Conservation (phyloP, 2,888 invertebrate genomes). For the Leptinotarsa haldemani region DNA sequence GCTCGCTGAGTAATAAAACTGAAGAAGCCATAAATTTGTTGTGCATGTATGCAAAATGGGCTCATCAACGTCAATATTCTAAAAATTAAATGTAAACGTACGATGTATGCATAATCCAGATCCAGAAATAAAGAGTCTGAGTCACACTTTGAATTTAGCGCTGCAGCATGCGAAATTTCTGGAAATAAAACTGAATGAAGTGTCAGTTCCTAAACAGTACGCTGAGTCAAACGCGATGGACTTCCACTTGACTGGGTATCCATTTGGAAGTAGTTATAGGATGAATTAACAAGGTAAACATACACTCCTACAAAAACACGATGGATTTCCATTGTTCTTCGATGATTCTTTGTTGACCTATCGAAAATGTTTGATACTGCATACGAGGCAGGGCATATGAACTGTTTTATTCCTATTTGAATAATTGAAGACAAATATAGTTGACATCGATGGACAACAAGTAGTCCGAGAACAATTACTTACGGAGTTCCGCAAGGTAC, state of each 20-base stretch:
- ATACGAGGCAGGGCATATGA: too few relatives aligned
- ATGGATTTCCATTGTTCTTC: too few relatives aligned
- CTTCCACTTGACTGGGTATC: neutral
- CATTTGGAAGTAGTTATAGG: neutral
- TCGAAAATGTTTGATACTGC: too few relatives aligned
- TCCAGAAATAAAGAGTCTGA: slow-evolving; percentile 11
- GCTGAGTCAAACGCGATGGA: neutral
- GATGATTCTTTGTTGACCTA: too few relatives aligned
- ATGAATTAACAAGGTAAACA: neutral
- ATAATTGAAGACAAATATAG: too few relatives aligned
- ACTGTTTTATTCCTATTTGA: too few relatives aligned
- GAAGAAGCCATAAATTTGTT: slow-evolving; percentile 5
- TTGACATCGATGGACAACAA: too few relatives aligned
- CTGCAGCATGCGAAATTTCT: slow-evolving; percentile 1
- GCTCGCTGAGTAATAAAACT: slow-evolving; percentile 5
- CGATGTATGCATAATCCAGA: slow-evolving; percentile 3
- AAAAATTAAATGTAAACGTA: slow-evolving; percentile 6
- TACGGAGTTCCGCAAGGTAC: too few relatives aligned
- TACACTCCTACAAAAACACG: too few relatives aligned
- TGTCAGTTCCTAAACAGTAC: neutral
- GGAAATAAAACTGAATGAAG: neutral
- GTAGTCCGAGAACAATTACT: too few relatives aligned
- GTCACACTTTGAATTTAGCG: slow-evolving; percentile 6
- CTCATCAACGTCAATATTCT: slow-evolving; percentile 7
- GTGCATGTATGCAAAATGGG: slow-evolving; percentile 5